Conservation (phyloP, 2,888 invertebrate species). For the Aphidius colemani region DNA sequence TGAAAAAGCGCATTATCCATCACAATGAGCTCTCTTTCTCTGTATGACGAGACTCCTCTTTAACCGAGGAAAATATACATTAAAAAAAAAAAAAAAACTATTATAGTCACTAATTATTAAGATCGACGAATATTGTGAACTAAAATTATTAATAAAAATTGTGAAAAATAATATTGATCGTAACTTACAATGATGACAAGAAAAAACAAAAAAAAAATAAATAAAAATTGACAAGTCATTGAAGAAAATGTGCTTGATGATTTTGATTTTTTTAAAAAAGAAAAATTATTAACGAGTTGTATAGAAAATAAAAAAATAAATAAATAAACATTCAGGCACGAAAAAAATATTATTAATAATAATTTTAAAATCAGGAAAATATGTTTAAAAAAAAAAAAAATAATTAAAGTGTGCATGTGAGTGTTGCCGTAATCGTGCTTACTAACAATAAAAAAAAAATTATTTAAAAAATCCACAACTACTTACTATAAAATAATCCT, state of each 20-base stretch:
- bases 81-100: slow-evolving; percentile 33
- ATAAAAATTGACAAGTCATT: slow-evolving; percentile 13
- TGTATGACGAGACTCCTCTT: slow-evolving; percentile 9
- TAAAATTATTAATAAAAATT: slow-evolving; percentile 30
- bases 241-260: slow-evolving; percentile 23
- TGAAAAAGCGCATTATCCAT: slow-evolving; percentile 7
- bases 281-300: slow-evolving; percentile 11
- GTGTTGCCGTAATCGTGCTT: slow-evolving; percentile 52
- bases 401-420: slow-evolving; percentile 37
- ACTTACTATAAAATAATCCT: slow-evolving; percentile 45
- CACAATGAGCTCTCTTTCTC: slow-evolving; percentile 17
- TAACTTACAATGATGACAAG: slow-evolving; percentile 22
- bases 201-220: slow-evolving; percentile 29
- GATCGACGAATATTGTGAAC: slow-evolving; percentile 34
- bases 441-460: slow-evolving; percentile 41
- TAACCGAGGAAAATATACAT: slow-evolving; percentile 29
- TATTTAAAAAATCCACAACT: slow-evolving; percentile 33
- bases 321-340: neutral
- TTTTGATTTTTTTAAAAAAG: neutral
- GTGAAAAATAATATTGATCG: slow-evolving; percentile 29
- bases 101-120: slow-evolving; percentile 57
- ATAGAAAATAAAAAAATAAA: slow-evolving; percentile 13
- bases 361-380: slow-evolving; percentile 32
- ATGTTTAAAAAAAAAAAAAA: slow-evolving; percentile 28
- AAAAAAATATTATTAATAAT: slow-evolving; percentile 27